Evolutionary conservation across 2,113 vertebrate genomes (phyloP), one percentile per base, ranked within the genome.

Genomic region (Hemibagrus wyckioides): DNA sequence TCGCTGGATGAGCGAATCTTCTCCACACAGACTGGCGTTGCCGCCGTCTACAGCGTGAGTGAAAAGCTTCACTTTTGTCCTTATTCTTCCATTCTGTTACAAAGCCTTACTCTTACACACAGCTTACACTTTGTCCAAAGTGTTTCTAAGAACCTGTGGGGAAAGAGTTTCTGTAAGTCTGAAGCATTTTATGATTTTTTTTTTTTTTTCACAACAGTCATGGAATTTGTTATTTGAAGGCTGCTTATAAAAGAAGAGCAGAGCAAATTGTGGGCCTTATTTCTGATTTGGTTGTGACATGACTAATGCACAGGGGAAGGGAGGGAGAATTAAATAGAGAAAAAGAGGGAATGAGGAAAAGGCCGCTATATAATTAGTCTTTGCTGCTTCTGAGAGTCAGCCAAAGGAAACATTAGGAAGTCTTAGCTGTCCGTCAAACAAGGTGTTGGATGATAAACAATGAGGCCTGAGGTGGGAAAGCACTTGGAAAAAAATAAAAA

Each of bases 41-140:
- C 95, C 90, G 92, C 95, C 63, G 91, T 96, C 89, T 95, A 95
- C 92, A 94, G 93, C 90, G 95, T 96, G 91, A 96, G 94, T 95
- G 88, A n/a, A 59, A n/a, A 1, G 9, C 30, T 67, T 25, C 21
- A 30, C n/a, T 76, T 59, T 59, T 36, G 1, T 50, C 23, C 21
- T 50, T 23, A 28, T 50, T 23, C 21, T 52, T 83, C n/a, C n/a
- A n/a, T n/a, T n/a, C 1, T 41, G 33, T 6, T 25, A 48, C 13
- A 44, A 21, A 44, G 44, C 3, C 11, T 73, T 75, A 41, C 25
- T 80, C 50, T 54, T 54, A 30, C 56, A 36, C 9, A 6, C 33
- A n/a, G 14, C 10, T 80, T 33, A 21, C 30, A 19, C 19, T 36
- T 33, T 33, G 6, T 79, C 28, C 54, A 1, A 50, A 50, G 28